Base-by-base conservation (phyloP, 1,140 invertebrate genomes). In the Drosophila pallidifrons region DNA sequence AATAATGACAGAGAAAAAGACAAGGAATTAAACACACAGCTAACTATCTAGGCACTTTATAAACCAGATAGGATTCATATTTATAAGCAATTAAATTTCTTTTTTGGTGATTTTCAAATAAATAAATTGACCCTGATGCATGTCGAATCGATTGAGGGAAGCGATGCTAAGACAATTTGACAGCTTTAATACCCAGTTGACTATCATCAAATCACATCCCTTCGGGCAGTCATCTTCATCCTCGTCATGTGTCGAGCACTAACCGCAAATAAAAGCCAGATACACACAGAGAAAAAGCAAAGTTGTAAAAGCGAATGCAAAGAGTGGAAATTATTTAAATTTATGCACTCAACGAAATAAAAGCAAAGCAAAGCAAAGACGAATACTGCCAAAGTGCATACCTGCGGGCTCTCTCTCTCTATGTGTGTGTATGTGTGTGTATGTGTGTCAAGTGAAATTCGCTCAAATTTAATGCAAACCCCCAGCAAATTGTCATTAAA, bases 401-500 rank as follows among this genome's bases (percentile, higher is more conserved):
- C n/a, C 13, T 43, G 41, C 41, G 41, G 41, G 35, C 35, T 38
- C 7, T 41, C 35, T 38, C 7, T 41, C 8, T 41, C 11, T 41
- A 10, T 15, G 11, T 3, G 11, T 28, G 13, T n/a, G 43, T n/a
- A 10, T 45, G 35, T 70, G 30, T 10, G 41, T 5, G 76, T 67
- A 75, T 88, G 75, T 88, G 70, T 80, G 80, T 77, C 82, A 88
- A 88, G 65, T 77, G 77, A 83, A 83, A 88, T 79, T 82, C 83
- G 69, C 58, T 83, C 59, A 69, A 86, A 81, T 77, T 83, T 83
- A 81, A 89, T 88, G 85, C 85, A 78, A 88, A 72, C 85, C 81
- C 75, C 51, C 71, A 89, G 83, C 85, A 89, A 89, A 89, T 89
- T 89, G 85, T 85, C 85, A 89, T 89, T 89, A 89, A 85, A 89